phyloP scores from a whole-genome alignment of 2,797 vertebrate species.

The Cyprinodon diabolis region DNA sequence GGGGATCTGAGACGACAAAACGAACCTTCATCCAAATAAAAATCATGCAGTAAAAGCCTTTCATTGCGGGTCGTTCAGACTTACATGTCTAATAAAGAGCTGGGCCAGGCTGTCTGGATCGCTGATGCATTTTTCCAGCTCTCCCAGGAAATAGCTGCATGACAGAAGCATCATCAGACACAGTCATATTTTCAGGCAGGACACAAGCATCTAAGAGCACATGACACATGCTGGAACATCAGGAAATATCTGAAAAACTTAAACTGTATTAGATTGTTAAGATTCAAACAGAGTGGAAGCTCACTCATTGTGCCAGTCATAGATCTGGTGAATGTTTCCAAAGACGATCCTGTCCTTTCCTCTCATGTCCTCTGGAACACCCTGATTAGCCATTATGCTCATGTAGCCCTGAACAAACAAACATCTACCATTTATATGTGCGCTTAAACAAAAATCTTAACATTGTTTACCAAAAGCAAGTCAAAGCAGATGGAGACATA shows the following conservation, averaged over 20 bases:
- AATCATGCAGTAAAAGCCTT: conserved; percentile 21
- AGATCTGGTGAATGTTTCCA: conserved; percentile 98
- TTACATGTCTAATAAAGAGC: conserved; percentile 96
- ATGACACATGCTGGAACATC: conserved; percentile 19
- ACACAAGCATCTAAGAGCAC: conserved; percentile 16
- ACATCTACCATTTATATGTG: conserved; percentile 1
- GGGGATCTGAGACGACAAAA: conserved; percentile 15
- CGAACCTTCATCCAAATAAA: conserved; percentile 25
- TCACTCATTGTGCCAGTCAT: conserved; percentile 98
- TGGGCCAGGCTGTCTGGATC: conserved; percentile 92
- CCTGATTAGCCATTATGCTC: conserved; percentile 92
- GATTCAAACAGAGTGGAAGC: conserved; percentile 35
- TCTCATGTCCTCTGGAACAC: conserved; percentile 93
- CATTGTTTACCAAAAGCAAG: neutral
- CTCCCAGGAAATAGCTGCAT: conserved; percentile 95
- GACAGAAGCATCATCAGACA: conserved; percentile 50
- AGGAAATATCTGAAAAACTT: conserved; percentile 16
- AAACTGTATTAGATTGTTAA: conserved; percentile 5
- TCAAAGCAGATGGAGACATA: conserved; percentile 42
- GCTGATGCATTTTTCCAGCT: conserved; percentile 95
- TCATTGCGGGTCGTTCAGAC: conserved; percentile 50
- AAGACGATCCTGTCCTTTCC: conserved; percentile 98
- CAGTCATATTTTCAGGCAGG: conserved; percentile 17
- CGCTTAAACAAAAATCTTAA: neutral
- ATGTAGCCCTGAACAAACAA: conserved; percentile 88